Base-by-base conservation (phyloP, 1,140 invertebrate species). In the Platorchestia sp. region DNA sequence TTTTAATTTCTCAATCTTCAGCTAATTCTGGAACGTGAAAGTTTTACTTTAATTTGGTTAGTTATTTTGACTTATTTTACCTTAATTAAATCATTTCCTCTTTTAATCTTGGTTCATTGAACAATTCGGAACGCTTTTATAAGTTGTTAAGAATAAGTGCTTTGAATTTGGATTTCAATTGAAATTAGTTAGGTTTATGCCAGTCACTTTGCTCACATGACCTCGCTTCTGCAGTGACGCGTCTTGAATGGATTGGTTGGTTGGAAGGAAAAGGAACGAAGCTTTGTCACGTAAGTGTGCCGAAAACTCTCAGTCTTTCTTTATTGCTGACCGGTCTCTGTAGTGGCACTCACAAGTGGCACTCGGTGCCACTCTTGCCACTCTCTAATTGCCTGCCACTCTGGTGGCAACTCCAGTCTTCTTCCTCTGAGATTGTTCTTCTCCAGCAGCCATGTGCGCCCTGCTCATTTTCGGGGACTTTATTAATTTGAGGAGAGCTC, bases 361-460 rank as follows among this genome's bases (percentile, higher is more conserved):
- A 45, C 91, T 93, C 45, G 43, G 41, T 45, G 91, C 43, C 91
- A 93, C 87, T 90, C 87, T 45, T 36, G 41, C 91, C 45, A n/a
- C 45, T 45, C 44, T 45, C 91, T 93, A 93, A 93, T 93, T 93
- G 91, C 91, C 91, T 93, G 43, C 91, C 45, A 47, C 91, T 93
- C 44, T 45, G 19, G 45, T 19, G 91, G 91, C 43, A 91, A 91
- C 89, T 91, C 10, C 89, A 91, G 41, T 45, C 41, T 44, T 91
- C 44, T 44, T 91, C 43, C 44, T 86, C 41, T 10, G 10, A 86
- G 86, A 86, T 51, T 51, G 47, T 51, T 51, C 47, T 51, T 19
- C 47, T 51, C 47, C 47, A 51, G 47, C 6, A 6, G 19, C 47
- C n/a, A n/a, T 51, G 47, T 19, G 19, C 47, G 6, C 19, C 47